phyloP scores from a whole-genome alignment of 1,140 invertebrate genomes.

The Rhynchophorus ferrugineus region DNA sequence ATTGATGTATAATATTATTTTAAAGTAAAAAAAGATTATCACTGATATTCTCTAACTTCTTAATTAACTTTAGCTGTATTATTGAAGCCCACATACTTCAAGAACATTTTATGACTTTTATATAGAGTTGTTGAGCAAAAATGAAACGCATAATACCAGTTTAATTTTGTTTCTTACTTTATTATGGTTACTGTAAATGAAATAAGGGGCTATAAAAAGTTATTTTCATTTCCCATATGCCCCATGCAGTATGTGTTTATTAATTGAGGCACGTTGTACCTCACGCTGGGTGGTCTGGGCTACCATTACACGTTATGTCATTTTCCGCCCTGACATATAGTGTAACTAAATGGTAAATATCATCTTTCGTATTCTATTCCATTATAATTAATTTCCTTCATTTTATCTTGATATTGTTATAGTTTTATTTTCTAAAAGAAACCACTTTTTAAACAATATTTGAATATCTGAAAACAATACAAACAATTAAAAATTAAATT shows the following conservation, averaged over 20 bases:
- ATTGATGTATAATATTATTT: too few species aligned
- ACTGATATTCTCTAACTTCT: too few species aligned
- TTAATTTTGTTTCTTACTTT: constrained; percentile 8
- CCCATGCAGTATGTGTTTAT: constrained; percentile 18
- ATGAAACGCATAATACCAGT: constrained; percentile 1
- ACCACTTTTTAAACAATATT: too few species aligned
- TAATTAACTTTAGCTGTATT: too few species aligned
- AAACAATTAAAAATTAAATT: too few species aligned
- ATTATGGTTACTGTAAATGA: constrained; percentile 8
- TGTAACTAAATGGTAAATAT: constrained; percentile 13
- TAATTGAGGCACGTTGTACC: constrained; percentile 17
- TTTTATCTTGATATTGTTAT: too few species aligned
- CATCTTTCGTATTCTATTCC: background rate
- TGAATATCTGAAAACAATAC: too few species aligned
- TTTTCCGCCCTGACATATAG: constrained; percentile 20
- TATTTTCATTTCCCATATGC: constrained; percentile 20
- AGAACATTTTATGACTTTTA: too few species aligned
- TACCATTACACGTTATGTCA: constrained; percentile 18
- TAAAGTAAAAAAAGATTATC: too few species aligned
- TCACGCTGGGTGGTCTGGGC: constrained; percentile 16
- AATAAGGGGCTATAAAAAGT: constrained; percentile 11
- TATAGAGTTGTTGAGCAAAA: constrained; percentile 6
- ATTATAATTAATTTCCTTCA: constrained; percentile 9
- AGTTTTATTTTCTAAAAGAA: too few species aligned
- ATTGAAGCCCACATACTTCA: too few species aligned